Conservation (phyloP, 2,113 vertebrate genomes). For the Piprites chloris region DNA sequence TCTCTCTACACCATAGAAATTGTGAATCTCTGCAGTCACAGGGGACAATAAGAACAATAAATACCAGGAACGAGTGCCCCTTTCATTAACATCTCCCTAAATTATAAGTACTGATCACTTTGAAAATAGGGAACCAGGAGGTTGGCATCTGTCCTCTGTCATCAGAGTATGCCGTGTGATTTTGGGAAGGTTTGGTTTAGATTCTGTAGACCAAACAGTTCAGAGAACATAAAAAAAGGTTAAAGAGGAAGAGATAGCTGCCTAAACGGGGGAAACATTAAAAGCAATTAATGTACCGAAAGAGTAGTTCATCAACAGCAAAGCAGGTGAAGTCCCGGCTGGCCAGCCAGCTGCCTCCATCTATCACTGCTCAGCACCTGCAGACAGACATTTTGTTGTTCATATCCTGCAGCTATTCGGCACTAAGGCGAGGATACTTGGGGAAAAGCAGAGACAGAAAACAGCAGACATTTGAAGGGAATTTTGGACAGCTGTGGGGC, state of each 20-base stretch:
- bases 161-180: not conserved
- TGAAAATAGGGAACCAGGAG: not conserved
- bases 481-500: not conserved
- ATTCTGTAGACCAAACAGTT: not conserved
- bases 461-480: not conserved
- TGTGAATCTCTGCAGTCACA: not conserved
- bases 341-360: slow-evolving; percentile 40
- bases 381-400: slow-evolving; percentile 3
- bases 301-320: slow-evolving; percentile 29
- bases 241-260: not conserved
- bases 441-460: not conserved
- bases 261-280: not conserved
- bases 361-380: slow-evolving; percentile 25
- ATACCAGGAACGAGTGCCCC: not conserved
- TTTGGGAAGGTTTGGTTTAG: not conserved
- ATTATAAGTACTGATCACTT: not conserved
- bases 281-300: slow-evolving; percentile 13
- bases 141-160: not conserved
- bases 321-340: slow-evolving; percentile 15
- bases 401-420: not conserved
- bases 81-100: not conserved
- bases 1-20: not conserved
- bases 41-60: not conserved
- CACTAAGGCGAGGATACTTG: not conserved
- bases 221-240: not conserved